phyloP scores from a whole-genome alignment of 2,797 vertebrate genomes.

The Paedocypris micromegethes region DNA sequence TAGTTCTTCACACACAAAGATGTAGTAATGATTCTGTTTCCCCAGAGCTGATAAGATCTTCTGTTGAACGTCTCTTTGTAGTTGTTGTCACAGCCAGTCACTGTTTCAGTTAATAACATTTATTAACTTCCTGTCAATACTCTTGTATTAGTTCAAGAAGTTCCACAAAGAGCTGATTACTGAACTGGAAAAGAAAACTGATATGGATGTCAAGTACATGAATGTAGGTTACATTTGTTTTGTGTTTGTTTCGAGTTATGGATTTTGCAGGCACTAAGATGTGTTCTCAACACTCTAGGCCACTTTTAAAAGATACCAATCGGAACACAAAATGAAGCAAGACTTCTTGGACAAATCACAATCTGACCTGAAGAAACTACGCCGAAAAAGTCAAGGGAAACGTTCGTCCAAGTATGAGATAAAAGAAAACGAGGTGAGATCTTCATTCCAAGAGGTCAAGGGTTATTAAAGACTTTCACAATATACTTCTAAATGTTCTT shows the following conservation, averaged over 20 bases:
- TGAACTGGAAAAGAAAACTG: conserved; percentile 94
- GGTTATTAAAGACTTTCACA: no score
- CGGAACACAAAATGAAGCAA: conserved; percentile 84
- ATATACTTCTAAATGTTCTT: no score
- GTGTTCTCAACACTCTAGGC: conserved; percentile 66
- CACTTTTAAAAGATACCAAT: conserved; percentile 92
- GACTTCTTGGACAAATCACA: conserved; percentile 91
- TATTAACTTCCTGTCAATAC: conserved; percentile 23
- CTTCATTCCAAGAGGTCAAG: not conserved
- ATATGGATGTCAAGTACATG: conserved; percentile 97
- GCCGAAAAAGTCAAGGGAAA: conserved; percentile 91
- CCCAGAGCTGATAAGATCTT: conserved; percentile 49
- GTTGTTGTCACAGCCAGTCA: not conserved
- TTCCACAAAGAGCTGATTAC: conserved; percentile 88
- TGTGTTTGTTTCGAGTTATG: not conserved
- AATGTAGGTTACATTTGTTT: conserved; percentile 73
- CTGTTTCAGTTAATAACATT: conserved; percentile 12
- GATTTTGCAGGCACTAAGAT: conserved; percentile 34
- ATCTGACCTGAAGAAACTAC: conserved; percentile 89
- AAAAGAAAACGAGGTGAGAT: conserved; percentile 87
- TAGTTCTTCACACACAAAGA: conserved; percentile 2
- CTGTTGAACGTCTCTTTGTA: conserved; percentile 19
- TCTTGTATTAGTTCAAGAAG: conserved; percentile 77
- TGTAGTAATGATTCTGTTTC: conserved; percentile 57
- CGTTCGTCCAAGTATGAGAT: conserved; percentile 82